A percentile compares a stretch with the other conserved stretches of the same genome.
phyloP scores from a whole-genome alignment of 2,797 vertebrate genomes.

The Trachops cirrhosus region DNA sequence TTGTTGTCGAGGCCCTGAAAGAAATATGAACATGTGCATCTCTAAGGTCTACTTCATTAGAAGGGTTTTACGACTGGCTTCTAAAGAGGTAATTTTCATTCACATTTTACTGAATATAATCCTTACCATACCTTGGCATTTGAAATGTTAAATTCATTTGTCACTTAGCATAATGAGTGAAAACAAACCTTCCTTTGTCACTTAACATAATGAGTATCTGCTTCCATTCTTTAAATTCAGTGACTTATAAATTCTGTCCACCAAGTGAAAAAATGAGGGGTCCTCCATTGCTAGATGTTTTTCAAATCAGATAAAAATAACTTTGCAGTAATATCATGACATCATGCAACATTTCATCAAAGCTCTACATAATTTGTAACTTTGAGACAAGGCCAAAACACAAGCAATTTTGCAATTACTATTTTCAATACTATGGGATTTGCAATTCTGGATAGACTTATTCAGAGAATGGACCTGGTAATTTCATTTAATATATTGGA shows the following conservation, averaged over 20 bases:
- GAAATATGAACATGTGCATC: neutral
- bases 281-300: neutral
- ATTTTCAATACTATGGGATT: neutral
- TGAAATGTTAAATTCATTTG: conserved; percentile 20
- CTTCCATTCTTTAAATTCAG: neutral
- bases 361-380: neutral
- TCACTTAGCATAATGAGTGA: neutral
- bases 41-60: neutral
- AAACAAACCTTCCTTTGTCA: neutral
- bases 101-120: neutral
- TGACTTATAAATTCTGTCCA: neutral
- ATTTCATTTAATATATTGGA: conserved; percentile 22
- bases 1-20: neutral
- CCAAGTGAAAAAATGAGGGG: neutral
- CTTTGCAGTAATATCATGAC: neutral
- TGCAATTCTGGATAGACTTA: neutral
- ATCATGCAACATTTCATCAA: neutral
- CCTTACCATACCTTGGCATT: neutral
- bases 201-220: neutral
- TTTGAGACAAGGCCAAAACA: neutral
- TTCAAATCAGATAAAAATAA: neutral
- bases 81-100: neutral
- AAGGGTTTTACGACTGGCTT: neutral
- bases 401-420: neutral
- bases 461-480: conserved; percentile 1